Base-by-base conservation (phyloP, 2,888 invertebrate species). In the Eudemis profundana region DNA sequence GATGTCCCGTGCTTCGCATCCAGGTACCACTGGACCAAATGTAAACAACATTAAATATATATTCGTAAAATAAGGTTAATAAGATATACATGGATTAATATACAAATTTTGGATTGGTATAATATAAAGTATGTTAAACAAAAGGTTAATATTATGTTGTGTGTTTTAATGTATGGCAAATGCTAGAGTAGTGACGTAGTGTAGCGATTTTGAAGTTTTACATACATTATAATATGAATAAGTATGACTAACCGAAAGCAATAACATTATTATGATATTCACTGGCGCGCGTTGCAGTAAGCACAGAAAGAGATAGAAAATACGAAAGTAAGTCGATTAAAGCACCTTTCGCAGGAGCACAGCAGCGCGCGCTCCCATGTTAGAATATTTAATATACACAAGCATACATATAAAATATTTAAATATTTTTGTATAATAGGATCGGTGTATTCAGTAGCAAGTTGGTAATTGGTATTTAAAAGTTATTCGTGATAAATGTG, bases 201-300 rank as follows among this genome's bases (percentile, higher is more conserved):
- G 89, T 91, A 91, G 91, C 81, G 77, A 90, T 91, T 91, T 91
- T 90, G 90, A 92, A 89, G 85, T 89, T 91, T 92, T 92, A 92
- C 89, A 90, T 89, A 78, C 73, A 69, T 73, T 75, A 78, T 78
- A 75, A 81, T 82, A 84, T 82, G 82, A 83, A 85, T 77, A 83
- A 80, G 78, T 80, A 83, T 85, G 82, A 89, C 82, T 90, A 89
- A 89, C 86, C 87, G 84, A 91, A 90, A 91, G 91, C 91, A 91
- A 91, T 91, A 91, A 90, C 79, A 78, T 84, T 83, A 82, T 75
- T 78, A 82, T 82, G 76, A 78, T 76, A 79, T 75, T 75, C 79
- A 78, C 87, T 83, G 84, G 86, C 89, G 89, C 87, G 90, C 89
- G 89, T 86, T 87, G 90, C 84, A 74, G 79, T 77, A 72, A 59